These are phyloP conservation scores for Pristionchus pacificus DNA, from an alignment of 1,140 invertebrate species.

Conservation along the genomic window DNA sequence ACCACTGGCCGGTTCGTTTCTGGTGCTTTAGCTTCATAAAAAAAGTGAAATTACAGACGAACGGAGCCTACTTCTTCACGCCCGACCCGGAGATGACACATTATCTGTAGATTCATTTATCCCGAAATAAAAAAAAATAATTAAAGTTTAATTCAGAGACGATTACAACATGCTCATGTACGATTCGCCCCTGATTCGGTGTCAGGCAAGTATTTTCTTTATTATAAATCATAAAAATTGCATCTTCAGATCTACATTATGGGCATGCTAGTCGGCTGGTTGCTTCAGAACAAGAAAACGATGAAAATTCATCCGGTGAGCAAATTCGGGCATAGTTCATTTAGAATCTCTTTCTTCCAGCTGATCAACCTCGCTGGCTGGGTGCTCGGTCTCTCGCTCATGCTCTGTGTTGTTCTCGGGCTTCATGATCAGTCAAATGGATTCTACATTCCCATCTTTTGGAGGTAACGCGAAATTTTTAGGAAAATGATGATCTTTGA, in stretches of 20 bases:
- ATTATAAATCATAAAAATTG: not conserved
- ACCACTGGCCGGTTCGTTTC: constrained; percentile 12
- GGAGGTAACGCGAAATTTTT: not conserved
- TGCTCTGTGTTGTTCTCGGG: constrained; percentile 7
- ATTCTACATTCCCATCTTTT: not conserved
- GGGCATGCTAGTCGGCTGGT: constrained; percentile 7
- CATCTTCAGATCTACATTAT: constrained; percentile 9
- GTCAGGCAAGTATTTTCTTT: not conserved
- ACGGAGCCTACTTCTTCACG: not conserved
- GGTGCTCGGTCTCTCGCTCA: not conserved
- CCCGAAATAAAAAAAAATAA: not conserved
- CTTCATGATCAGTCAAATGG: constrained; percentile 16
- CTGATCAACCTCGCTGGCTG: not conserved
- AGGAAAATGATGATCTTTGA: not conserved
- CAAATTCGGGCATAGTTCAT: not conserved
- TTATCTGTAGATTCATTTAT: not conserved
- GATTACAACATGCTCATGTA: constrained; percentile 9
- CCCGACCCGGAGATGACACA: not conserved
- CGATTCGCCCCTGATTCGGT: constrained; percentile 4
- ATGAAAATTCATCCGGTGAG: not conserved
- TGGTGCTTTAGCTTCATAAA: not conserved
- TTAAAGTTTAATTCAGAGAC: not conserved
- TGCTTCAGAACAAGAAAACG: not conserved
- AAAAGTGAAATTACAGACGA: not conserved
- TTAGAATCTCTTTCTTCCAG: not conserved